Percentiles rank a stretch among this genome's conserved stretches.
Evolutionary conservation across 2,888 invertebrate species (phyloP).

Genomic region (Cryptosula pallasiana): DNA sequence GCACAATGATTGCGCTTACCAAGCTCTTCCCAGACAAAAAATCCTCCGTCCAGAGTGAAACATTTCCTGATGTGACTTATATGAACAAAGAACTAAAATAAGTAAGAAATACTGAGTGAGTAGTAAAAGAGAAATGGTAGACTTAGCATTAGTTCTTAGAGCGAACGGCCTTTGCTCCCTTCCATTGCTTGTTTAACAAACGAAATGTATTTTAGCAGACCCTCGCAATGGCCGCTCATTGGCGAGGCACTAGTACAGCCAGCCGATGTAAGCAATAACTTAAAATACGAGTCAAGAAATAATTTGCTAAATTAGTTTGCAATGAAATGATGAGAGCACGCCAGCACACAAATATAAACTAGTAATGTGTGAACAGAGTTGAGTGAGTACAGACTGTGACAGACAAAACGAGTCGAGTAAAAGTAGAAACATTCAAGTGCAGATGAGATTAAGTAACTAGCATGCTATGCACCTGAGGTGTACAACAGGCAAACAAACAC

Average conservation of each 20-base stretch:
- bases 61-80: conserved; percentile 98
- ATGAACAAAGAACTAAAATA: conserved; percentile 96
- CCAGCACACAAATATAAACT: background rate
- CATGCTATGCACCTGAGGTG: background rate
- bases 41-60: conserved; percentile 97
- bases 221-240: background rate
- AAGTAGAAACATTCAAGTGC: background rate
- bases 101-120: background rate
- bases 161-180: background rate
- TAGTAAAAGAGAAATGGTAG: background rate
- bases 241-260: background rate
- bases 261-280: background rate
- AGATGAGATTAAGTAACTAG: background rate
- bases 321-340: background rate
- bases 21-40: conserved; percentile 98
- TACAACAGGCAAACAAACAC: background rate
- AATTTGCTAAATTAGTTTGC: background rate
- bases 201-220: background rate
- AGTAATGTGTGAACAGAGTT: background rate
- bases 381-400: background rate
- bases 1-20: conserved; percentile 68
- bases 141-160: background rate
- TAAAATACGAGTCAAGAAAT: background rate
- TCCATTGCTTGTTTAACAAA: background rate
- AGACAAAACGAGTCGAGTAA: background rate